These are phyloP conservation scores for Sinocyclocheilus rhinocerous DNA, from an alignment of 2,113 vertebrate genomes.

Conservation along the genomic window DNA sequence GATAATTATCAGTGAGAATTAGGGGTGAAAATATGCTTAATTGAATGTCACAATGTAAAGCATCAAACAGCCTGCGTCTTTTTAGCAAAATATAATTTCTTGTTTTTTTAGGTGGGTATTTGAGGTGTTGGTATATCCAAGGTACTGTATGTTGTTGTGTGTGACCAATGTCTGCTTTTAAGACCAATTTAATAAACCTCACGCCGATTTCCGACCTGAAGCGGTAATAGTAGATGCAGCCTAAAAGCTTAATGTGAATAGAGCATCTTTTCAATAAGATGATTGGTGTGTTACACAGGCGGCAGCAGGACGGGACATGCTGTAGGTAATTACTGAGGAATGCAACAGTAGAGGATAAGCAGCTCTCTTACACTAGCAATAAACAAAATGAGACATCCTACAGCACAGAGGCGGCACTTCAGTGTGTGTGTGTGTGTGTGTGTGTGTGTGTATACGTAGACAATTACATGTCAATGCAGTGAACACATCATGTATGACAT, in stretches of 20 bases:
- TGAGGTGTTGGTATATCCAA: no score
- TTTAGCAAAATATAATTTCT: no score
- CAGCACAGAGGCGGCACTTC: neutral
- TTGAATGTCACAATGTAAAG: no score
- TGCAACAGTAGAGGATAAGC: conserved; percentile 18
- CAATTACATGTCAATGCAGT: neutral
- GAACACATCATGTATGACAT: neutral
- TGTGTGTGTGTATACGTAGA: no score
- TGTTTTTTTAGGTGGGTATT: no score
- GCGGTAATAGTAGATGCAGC: neutral
- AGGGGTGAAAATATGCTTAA: no score
- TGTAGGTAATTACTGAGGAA: conserved; percentile 43
- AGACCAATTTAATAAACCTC: neutral
- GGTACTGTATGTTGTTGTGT: no score
- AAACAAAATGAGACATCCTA: conserved; percentile 12
- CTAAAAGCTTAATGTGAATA: conserved; percentile 7
- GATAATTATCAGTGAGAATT: neutral
- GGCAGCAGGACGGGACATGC: conserved; percentile 44
- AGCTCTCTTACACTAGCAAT: conserved; percentile 6
- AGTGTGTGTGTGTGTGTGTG: neutral
- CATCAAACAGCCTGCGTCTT: no score
- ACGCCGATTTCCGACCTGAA: neutral
- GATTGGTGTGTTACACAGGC: conserved; percentile 13
- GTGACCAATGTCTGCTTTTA: neutral
- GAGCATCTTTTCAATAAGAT: conserved; percentile 8